Evolutionary conservation across 2,888 invertebrate species (phyloP).

Genomic region (Choristoneura rosaceana): DNA sequence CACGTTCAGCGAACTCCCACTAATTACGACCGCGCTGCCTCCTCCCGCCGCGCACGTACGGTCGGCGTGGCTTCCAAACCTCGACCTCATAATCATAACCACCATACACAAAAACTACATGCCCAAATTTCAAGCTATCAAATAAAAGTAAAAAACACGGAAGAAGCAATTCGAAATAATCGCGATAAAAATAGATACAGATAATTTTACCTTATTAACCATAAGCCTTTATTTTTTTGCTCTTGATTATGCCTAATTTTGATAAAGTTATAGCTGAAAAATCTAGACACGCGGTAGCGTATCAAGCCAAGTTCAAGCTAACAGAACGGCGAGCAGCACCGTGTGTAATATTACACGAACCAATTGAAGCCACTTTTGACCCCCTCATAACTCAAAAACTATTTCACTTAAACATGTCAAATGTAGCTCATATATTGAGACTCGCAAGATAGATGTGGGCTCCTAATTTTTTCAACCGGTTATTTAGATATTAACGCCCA

Average conservation of each 20-base stretch:
- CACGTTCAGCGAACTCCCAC: constrained; percentile 30
- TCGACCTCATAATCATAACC: constrained; percentile 17
- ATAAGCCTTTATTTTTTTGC: neutral
- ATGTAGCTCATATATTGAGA: too few relatives aligned
- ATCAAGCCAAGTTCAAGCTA: too few relatives aligned
- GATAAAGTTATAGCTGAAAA: constrained; percentile 2
- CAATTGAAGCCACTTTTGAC: too few relatives aligned
- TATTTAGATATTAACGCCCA: too few relatives aligned
- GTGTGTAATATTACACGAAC: too few relatives aligned
- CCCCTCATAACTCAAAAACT: too few relatives aligned
- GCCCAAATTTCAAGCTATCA: constrained; percentile 14
- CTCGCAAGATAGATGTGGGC: too few relatives aligned
- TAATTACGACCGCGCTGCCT: constrained; percentile 31
- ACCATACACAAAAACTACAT: constrained; percentile 30
- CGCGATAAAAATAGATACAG: neutral
- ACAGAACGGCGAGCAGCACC: too few relatives aligned
- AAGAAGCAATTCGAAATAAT: constrained; percentile 18
- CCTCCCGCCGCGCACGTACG: constrained; percentile 1
- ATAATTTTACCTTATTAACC: neutral
- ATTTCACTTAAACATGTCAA: too few relatives aligned
- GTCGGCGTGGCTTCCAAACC: neutral
- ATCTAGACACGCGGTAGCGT: too few relatives aligned
- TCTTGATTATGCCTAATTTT: constrained; percentile 7
- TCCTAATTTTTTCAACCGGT: too few relatives aligned
- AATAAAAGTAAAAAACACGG: constrained; percentile 25